A percentile compares a stretch with the other conserved stretches of the same genome.
Conservation (phyloP, 53 echinoderm and acorn worm species). For the Crossaster papposus region DNA sequence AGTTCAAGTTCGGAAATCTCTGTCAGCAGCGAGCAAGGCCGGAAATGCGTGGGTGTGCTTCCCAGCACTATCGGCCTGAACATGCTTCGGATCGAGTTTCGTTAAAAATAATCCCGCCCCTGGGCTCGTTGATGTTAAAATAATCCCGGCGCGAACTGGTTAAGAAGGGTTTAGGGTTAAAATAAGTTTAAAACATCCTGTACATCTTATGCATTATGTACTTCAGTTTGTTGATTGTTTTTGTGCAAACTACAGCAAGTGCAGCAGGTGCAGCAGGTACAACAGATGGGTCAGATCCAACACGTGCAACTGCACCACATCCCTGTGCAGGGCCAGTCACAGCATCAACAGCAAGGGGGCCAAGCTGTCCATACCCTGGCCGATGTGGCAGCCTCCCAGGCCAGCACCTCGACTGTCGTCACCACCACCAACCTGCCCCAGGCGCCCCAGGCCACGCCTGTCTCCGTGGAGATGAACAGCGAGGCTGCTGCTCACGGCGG, state of each 20-base stretch:
- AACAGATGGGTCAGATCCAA: constrained; percentile 80
- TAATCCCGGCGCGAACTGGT: too few species aligned
- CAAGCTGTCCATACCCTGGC: constrained; percentile 96
- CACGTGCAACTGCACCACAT: constrained; percentile 67
- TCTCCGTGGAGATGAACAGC: constrained; percentile 78
- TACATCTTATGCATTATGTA: not conserved
- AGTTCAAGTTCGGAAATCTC: too few species aligned
- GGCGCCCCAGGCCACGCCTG: constrained; percentile 75
- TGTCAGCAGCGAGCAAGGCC: too few species aligned
- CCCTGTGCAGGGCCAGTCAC: constrained; percentile 64
- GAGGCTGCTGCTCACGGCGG: constrained; percentile 80
- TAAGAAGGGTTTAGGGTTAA: too few species aligned
- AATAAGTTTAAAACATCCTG: too few species aligned
- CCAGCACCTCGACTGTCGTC: constrained; percentile 51
- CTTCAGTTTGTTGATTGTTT: not conserved
- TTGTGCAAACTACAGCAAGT: constrained; percentile 31
- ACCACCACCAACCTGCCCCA: constrained; percentile 66
- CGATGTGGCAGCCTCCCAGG: constrained; percentile 88
- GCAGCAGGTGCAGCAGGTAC: constrained; percentile 90
- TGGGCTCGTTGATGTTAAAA: too few species aligned
- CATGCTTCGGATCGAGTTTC: too few species aligned
- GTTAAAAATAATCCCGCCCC: too few species aligned
- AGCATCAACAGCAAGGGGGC: constrained; percentile 74
- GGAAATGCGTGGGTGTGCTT: too few species aligned
- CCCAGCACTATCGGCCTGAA: too few species aligned